Base-by-base conservation (phyloP, 2,113 vertebrate species). In the Oryzias woworae region DNA sequence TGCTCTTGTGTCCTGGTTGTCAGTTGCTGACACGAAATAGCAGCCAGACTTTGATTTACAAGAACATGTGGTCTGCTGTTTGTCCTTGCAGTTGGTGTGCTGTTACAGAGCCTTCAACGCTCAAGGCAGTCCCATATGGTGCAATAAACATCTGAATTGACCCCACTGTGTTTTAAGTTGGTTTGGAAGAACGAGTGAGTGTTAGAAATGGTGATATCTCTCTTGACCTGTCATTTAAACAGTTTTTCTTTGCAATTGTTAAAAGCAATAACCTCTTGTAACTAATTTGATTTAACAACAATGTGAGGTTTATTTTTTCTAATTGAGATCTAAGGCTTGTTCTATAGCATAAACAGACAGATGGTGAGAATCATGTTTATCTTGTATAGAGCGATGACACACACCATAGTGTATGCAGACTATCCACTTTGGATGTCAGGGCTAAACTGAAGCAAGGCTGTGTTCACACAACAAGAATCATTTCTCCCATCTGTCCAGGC, bases 401-500 rank as follows among this genome's bases (percentile, higher is more conserved):
- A 75, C 55, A 62, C 73, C 77, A 77, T 83, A 72, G 66, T 68
- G 63, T 81, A 58, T 80, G 59, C 55, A 66, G 41, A 75, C 78
- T 78, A 64, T 81, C 74, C 74, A 60, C 79, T 80, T 69, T 75
- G 82, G 74, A 84, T 88, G 90, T 89, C 83, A 81, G 81, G 81
- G 74, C 67, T 51, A 60, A 82, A 83, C 80, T 78, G 70, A 87
- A 73, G 83, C 71, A 17, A 85, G 86, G 83, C 85, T 78, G 86
- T 69, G 14, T 82, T 85, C 83, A 31, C 84, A 88, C 90, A 92
- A 88, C 3, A 90, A 73, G 86, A 89, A 88, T 90, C 91, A 90
- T 93, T 93, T 92, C 89, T 88, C 87, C 87, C 90, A 88, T 87
- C 84, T 87, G 82, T 90, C 86, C 88, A 88, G 89, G 89, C 90